phyloP scores from a whole-genome alignment of 2,888 invertebrate species.

The Agrotis clavis region DNA sequence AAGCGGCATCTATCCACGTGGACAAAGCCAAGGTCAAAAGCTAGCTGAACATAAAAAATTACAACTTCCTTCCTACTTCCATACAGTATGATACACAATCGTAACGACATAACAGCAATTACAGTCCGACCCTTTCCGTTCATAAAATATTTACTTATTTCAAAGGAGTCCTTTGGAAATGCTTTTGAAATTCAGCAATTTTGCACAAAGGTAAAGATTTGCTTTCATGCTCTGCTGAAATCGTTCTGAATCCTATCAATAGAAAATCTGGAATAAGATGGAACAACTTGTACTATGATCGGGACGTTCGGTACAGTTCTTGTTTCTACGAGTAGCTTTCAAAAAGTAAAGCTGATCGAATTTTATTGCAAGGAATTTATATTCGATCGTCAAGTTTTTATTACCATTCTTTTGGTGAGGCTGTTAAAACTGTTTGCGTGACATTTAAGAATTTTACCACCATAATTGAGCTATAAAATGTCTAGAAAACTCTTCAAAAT shows the following conservation, averaged over 20 bases:
- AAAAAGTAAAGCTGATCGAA: background rate
- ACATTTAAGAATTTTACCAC: slow-evolving; percentile 8
- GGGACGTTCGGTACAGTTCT: background rate
- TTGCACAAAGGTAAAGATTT: background rate
- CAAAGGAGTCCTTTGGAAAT: slow-evolving; percentile 8
- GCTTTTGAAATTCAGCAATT: slow-evolving; percentile 13
- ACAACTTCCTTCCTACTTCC: slow-evolving; percentile 49
- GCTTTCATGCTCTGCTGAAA: background rate
- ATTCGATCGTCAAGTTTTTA: slow-evolving; percentile 18
- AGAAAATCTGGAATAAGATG: background rate
- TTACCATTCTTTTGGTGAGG: background rate
- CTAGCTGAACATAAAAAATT: slow-evolving; percentile 20
- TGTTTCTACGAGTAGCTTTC: rapidly evolving
- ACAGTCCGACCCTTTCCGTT: slow-evolving; percentile 42
- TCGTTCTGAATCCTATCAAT: background rate
- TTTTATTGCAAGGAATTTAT: background rate
- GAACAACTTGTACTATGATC: background rate
- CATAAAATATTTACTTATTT: slow-evolving; percentile 29
- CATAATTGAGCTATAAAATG: background rate
- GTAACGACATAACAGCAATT: slow-evolving; percentile 37
- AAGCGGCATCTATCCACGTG: background rate
- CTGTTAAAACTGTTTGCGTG: background rate
- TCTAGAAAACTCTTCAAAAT: slow-evolving; percentile 15
- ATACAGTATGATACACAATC: slow-evolving; percentile 18
- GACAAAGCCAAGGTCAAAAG: background rate